Evolutionary conservation across 2,797 vertebrate genomes (phyloP).

Genomic region (Siniperca scherzeri): DNA sequence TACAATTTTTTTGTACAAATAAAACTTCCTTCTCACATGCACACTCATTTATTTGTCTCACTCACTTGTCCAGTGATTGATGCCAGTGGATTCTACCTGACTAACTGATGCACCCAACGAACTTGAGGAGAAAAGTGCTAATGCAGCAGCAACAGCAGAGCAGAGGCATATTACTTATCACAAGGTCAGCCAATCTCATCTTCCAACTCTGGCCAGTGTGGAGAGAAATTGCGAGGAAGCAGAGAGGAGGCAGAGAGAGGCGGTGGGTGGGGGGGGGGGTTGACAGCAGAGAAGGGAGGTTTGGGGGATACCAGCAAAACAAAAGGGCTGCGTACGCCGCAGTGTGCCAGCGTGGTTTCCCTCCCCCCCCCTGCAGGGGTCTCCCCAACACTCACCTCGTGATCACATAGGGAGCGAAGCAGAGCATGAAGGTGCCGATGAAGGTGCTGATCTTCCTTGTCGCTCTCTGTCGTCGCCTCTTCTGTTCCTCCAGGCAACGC

Average conservation of each 20-base stretch:
- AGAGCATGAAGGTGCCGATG: constrained; percentile 96
- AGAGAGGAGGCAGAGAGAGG: constrained; percentile 51
- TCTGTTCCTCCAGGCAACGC: constrained; percentile 94
- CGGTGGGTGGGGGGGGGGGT: constrained; percentile 5
- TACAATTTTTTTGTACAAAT: background rate
- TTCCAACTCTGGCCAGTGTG: constrained; percentile 58
- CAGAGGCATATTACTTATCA: constrained; percentile 82
- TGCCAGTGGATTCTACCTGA: constrained; percentile 34
- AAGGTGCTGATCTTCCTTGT: constrained; percentile 98
- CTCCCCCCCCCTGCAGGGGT: background rate
- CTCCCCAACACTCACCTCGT: constrained; percentile 88
- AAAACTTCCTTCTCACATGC: background rate
- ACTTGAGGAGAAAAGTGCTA: constrained; percentile 75
- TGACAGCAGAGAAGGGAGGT: constrained; percentile 21
- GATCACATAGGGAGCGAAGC: constrained; percentile 96
- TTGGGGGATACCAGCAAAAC: constrained; percentile 49
- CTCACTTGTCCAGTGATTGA: constrained; percentile 41
- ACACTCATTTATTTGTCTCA: background rate
- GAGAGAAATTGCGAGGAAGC: constrained; percentile 38
- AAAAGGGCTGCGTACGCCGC: constrained; percentile 30
- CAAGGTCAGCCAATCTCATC: constrained; percentile 84
- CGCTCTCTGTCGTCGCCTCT: constrained; percentile 92
- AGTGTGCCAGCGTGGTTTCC: constrained; percentile 29
- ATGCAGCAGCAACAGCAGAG: constrained; percentile 75
- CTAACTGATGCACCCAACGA: constrained; percentile 62